Percentiles rank a stretch among this genome's conserved stretches.
Conservation (phyloP, 1,140 invertebrate genomes). For the Aporrectodea caliginosa region DNA sequence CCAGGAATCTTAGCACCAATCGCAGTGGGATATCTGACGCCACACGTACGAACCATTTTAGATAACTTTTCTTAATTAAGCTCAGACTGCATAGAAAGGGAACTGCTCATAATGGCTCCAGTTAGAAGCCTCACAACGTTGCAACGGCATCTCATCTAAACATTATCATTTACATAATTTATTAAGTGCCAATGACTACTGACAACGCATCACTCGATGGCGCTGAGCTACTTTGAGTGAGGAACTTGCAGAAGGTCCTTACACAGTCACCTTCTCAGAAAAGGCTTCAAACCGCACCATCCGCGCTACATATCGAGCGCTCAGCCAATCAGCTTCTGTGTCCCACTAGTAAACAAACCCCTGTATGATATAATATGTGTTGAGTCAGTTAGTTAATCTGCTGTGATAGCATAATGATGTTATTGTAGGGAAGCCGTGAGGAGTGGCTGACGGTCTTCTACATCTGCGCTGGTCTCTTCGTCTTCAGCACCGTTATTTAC, state of each 20-base stretch:
- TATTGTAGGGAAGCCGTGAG: conserved; percentile 6
- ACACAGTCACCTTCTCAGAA: too few species aligned
- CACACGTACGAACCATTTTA: conserved; percentile 32
- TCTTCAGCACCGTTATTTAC: conserved; percentile 13
- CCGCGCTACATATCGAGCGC: too few species aligned
- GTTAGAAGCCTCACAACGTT: neutral
- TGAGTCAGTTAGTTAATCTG: too few species aligned
- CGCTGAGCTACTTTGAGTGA: neutral
- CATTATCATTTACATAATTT: neutral
- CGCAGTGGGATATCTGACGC: conserved; percentile 69
- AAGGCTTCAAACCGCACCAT: too few species aligned
- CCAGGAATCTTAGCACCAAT: conserved; percentile 76
- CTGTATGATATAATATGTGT: too few species aligned
- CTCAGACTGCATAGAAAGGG: neutral
- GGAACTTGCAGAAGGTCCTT: too few species aligned
- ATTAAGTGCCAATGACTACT: neutral
- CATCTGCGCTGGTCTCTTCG: conserved; percentile 16
- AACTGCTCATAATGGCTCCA: neutral
- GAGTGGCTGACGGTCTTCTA: conserved; percentile 21
- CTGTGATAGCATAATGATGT: too few species aligned
- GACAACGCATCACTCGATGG: neutral
- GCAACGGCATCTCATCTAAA: neutral
- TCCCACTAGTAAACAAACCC: too few species aligned
- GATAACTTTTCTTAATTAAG: conserved; percentile 6
- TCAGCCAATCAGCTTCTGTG: too few species aligned